Base-by-base conservation (phyloP, 2,888 invertebrate genomes). In the Danaus chrysippus region DNA sequence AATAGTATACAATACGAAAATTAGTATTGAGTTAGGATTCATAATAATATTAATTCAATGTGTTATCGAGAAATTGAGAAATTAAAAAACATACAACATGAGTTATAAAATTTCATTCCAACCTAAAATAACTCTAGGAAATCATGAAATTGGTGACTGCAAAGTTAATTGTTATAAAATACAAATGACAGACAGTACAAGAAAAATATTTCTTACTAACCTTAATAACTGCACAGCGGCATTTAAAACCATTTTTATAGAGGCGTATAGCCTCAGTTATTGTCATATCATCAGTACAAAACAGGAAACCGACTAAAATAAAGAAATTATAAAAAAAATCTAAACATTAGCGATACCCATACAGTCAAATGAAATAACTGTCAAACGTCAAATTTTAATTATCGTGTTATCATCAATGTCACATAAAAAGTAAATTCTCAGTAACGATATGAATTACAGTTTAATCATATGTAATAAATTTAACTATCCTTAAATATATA, bases 161-260 rank as follows among this genome's bases (percentile, higher is more conserved):
- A 34, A 34, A 34, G 23, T 34, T 23, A 23, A 23, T 23, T 34
- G 8, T 34, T 34, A 34, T 34, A 34, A 34, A 34, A 34, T 34
- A 34, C 3, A 34, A 34, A 34, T 34, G 23, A 34, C 23, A 34
- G 23, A 3, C 15, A 13, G 15, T 15, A 46, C 34, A 15, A 15
- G 34, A 41, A 41, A 17, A 11, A 17, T 9, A 15, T 55, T 62
- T 59, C 59, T 65, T 56, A 85, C 91, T 87, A 86, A 95, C 95
- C 94, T 94, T 73, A 95, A 89, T 87, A 94, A 94, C 88, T 95
- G 94, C 74, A 94, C 93, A 81, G 95, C 95, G 78, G 94, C 94
- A 85, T 94, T 94, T 86, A 94, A 91, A 82, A 94, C 94, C 95
- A 95, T 95, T 86, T 86, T 93, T 81, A 82, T 77, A 78, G 87